Percentiles rank a stretch among this genome's conserved stretches.
phyloP scores from a whole-genome alignment of 2,888 invertebrate species.

The Cloeon dipterum region DNA sequence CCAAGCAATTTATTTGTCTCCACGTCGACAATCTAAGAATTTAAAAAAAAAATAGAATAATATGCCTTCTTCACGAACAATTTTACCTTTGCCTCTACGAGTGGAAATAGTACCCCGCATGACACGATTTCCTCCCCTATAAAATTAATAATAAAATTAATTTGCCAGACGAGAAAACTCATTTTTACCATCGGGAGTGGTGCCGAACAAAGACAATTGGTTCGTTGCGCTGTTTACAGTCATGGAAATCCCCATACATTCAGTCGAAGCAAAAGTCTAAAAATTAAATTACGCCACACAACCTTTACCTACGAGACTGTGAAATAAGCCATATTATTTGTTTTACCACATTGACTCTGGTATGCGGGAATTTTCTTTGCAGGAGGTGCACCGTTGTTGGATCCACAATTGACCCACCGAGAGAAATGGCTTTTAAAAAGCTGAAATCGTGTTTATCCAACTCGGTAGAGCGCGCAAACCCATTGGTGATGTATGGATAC shows the following conservation, averaged over 20 bases:
- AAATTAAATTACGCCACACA: background rate
- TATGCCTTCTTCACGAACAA: too few species aligned
- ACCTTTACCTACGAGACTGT: too few species aligned
- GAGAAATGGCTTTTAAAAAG: background rate
- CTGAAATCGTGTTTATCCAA: slow-evolving; percentile 2
- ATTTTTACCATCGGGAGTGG: background rate
- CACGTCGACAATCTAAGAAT: background rate
- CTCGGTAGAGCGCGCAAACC: background rate
- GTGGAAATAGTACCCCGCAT: background rate
- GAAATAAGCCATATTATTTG: background rate
- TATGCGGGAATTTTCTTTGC: background rate
- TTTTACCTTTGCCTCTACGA: slow-evolving; percentile 1
- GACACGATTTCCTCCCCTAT: background rate
- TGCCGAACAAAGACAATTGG: background rate
- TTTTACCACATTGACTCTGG: background rate
- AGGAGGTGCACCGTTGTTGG: background rate
- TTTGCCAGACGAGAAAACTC: background rate
- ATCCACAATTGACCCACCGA: background rate
- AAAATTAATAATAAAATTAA: too few species aligned
- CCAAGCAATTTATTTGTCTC: background rate
- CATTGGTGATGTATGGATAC: background rate
- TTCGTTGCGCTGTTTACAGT: background rate
- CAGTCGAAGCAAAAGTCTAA: background rate
- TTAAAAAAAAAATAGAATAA: background rate
- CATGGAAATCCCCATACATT: background rate